These are phyloP conservation scores for Ptilonorhynchus violaceus DNA, from an alignment of 2,113 vertebrate genomes.

Conservation along the genomic window DNA sequence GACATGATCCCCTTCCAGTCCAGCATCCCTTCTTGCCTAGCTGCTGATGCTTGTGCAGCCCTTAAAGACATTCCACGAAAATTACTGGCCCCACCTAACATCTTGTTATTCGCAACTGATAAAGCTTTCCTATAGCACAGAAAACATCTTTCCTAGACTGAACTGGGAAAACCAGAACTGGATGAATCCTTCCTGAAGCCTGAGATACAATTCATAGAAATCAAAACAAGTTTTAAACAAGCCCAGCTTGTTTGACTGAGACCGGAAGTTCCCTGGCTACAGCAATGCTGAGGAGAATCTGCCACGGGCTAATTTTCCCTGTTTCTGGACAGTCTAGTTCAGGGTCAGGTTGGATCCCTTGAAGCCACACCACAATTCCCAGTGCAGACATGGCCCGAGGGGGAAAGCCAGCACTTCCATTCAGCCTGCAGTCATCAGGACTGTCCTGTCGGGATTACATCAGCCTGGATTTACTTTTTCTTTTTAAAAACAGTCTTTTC, in stretches of 20 bases:
- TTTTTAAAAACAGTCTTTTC: background rate
- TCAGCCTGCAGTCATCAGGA: background rate
- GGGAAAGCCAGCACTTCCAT: background rate
- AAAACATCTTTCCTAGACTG: background rate
- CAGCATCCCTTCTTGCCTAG: background rate
- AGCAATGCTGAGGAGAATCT: background rate
- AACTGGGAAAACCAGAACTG: background rate
- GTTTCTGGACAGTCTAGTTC: background rate
- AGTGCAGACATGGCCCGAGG: background rate
- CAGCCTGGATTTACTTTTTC: background rate
- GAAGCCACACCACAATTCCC: background rate
- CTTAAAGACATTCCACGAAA: background rate
- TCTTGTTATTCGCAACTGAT: background rate
- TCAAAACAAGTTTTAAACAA: background rate
- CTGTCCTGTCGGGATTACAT: background rate
- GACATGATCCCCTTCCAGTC: background rate
- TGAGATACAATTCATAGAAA: background rate
- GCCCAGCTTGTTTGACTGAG: background rate
- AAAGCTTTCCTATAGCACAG: background rate
- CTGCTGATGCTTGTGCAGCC: background rate
- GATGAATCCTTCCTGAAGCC: background rate
- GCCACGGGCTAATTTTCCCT: background rate
- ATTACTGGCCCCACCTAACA: background rate
- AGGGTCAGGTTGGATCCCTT: background rate
- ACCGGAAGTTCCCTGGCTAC: background rate